Base-by-base conservation (phyloP, 2,888 invertebrate genomes). In the Alloplasta piceator region DNA sequence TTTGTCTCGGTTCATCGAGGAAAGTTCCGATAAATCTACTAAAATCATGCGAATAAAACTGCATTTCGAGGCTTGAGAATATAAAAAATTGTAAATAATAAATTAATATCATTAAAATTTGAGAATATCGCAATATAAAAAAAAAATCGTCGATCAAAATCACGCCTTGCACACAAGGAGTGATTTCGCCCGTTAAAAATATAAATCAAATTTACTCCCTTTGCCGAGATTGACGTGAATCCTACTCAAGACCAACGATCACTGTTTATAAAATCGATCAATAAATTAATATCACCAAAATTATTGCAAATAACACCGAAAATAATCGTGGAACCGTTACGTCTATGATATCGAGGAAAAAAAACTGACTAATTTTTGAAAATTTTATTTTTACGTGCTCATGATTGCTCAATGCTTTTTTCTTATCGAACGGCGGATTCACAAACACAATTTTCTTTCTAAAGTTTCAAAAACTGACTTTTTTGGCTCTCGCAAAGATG, bases 291-390 rank as follows among this genome's bases (percentile, higher is more conserved):
- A 26, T 26, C 26, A 26, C 39, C 6, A 36, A 9, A 63, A n/a
- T 38, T 36, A 16, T 12, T 43, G 10, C 43, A 4, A 43, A 61
- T 12, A 7, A 14, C n/a, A 61, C 26, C 26, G 26, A 50, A 50
- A 67, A 43, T 26, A 56, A 58, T 61, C 61, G 75, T 61, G 60
- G 60, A 76, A 76, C 61, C 76, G 26, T 75, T 61, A 52, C 16
- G n/a, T 9, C 14, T 16, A 6, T 16, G 10, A 71, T 26, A 43
- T 16, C 43, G 46, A 38, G 14, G 14, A 61, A 14, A 56, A 12
- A 46, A 38, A 36, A 55, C 36, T n/a, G 46, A 39, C 52, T 52
- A 52, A 5, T 16, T 58, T 39, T 55, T 55, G 52, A 52, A 63
- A 63, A 26, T 41, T 52, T 50, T 41, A 26, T 36, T 36, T n/a